Evolutionary conservation across 2,113 vertebrate genomes (phyloP), one percentile per base, ranked within the genome.

Genomic region (Brevimyrus niger): DNA sequence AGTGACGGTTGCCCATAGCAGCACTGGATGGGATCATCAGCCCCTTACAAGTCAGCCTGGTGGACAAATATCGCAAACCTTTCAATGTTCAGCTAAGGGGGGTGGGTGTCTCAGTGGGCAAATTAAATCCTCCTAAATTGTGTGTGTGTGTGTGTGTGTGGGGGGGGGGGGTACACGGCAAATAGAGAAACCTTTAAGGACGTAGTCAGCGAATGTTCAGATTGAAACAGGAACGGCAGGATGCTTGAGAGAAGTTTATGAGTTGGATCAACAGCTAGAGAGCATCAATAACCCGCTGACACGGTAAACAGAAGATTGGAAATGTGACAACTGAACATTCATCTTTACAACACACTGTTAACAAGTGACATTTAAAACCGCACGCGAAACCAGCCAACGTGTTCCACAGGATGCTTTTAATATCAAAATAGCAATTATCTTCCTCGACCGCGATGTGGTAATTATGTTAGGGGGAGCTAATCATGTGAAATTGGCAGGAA

Each of bases 361-460:
- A 46, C 48, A 73, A 50, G 31, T 38, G 83, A 82, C 58, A 83
- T 58, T 86, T 27, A 51, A 55, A 90, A 88, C 87, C 46, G 85
- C 35, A 2, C 38, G 88, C 89, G 61, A 44, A 89, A 50, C 48
- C 89, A 88, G 88, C 89, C 76, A 61, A 31, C 55, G 48, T 88
- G 88, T 90, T 93, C 89, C 85, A 31, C 91, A 92, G 89, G 35
- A 23, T 90, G 91, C 90, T 91, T 90, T 92, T 93, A 92, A 93
- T 92, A 92, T 92, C 89, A 89, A 90, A 88, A 91, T 88, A 87
- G 88, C 93, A 93, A 94, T 94, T 92, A 90, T 88, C 89, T 90
- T 92, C 87, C 89, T 87, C 89, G 92, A 91, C 89, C 92, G 91
- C 93, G 93, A 87, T 92, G 90, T 91, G 91, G 93, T 93, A 92